phyloP scores from a whole-genome alignment of 1,140 invertebrate genomes.

The Aethina tumida region DNA sequence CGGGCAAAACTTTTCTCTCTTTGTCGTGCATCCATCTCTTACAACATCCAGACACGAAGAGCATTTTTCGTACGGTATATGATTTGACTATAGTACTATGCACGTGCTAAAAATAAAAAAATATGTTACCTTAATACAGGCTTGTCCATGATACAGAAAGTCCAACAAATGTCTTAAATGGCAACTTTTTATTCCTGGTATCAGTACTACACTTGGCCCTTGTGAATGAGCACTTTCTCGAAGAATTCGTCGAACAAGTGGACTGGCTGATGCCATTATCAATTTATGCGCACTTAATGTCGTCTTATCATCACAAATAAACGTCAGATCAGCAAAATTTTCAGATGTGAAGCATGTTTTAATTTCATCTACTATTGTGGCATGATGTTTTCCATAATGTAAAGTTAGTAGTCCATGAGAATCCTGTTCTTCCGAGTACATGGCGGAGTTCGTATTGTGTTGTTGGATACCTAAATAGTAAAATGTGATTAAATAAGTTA shows the following conservation, averaged over 20 bases:
- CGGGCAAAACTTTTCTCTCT: too few species aligned
- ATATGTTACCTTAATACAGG: slow-evolving; percentile 66
- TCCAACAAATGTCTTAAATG: slow-evolving; percentile 69
- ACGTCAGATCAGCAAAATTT: slow-evolving; percentile 68
- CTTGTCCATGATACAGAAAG: slow-evolving; percentile 76
- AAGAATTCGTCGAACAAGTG: slow-evolving; percentile 61
- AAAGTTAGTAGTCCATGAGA: slow-evolving; percentile 58
- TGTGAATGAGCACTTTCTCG: slow-evolving; percentile 62
- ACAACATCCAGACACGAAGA: too few species aligned
- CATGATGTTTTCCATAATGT: slow-evolving; percentile 82
- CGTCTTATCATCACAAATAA: slow-evolving; percentile 68
- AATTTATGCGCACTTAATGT: slow-evolving; percentile 66
- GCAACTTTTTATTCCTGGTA: slow-evolving; percentile 66
- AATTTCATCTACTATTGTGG: slow-evolving; percentile 76
- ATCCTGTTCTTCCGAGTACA: slow-evolving; percentile 37
- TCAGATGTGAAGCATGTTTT: slow-evolving; percentile 73
- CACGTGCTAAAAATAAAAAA: too few species aligned
- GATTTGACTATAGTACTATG: too few species aligned
- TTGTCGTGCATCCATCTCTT: too few species aligned
- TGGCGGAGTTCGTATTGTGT: slow-evolving; percentile 29
- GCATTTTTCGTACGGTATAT: too few species aligned
- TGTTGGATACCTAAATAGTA: too few species aligned
- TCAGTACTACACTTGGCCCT: slow-evolving; percentile 63
- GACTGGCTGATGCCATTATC: slow-evolving; percentile 73
- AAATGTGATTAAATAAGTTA: too few species aligned